Conservation (phyloP, 2,888 invertebrate species). For the Brenthis daphne region DNA sequence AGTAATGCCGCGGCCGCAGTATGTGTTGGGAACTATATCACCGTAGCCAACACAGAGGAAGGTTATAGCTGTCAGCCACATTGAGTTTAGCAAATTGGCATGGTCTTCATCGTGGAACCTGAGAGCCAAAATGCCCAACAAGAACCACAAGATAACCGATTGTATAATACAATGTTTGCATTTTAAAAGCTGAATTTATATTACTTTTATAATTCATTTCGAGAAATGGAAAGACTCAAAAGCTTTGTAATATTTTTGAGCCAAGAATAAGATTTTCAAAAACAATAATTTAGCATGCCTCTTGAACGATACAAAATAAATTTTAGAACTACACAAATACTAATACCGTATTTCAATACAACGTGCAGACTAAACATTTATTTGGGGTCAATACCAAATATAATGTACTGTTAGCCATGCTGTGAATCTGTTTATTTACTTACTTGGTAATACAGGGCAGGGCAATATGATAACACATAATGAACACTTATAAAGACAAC, state of each 20-base stretch:
- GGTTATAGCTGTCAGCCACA: slow-evolving; percentile 99
- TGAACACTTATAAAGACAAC: slow-evolving; percentile 56
- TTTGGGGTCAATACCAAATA: slow-evolving; percentile 66
- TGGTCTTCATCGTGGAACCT: slow-evolving; percentile 99
- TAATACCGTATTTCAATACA: slow-evolving; percentile 69
- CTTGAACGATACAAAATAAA: slow-evolving; percentile 60
- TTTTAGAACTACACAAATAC: slow-evolving; percentile 67
- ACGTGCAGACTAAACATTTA: slow-evolving; percentile 81
- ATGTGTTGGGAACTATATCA: slow-evolving; percentile 99
- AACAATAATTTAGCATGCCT: slow-evolving; percentile 66
- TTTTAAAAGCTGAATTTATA: slow-evolving; percentile 31
- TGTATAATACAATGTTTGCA: slow-evolving; percentile 45
- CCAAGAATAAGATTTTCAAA: slow-evolving; percentile 36
- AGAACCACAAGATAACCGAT: slow-evolving; percentile 78
- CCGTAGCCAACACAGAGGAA: slow-evolving; percentile 99
- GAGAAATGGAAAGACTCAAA: slow-evolving; percentile 14
- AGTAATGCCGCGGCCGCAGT: slow-evolving; percentile 99
- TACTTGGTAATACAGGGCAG: slow-evolving; percentile 57
- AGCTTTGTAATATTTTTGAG: slow-evolving; percentile 25
- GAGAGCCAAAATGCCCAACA: slow-evolving; percentile 82
- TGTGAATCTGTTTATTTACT: slow-evolving; percentile 52
- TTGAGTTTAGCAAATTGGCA: slow-evolving; percentile 98
- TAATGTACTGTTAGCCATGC: slow-evolving; percentile 72
- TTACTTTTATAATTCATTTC: slow-evolving; percentile 23
- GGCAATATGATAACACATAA: slow-evolving; percentile 57